phyloP scores from a whole-genome alignment of 2,113 vertebrate genomes.

The Galbula dea region DNA sequence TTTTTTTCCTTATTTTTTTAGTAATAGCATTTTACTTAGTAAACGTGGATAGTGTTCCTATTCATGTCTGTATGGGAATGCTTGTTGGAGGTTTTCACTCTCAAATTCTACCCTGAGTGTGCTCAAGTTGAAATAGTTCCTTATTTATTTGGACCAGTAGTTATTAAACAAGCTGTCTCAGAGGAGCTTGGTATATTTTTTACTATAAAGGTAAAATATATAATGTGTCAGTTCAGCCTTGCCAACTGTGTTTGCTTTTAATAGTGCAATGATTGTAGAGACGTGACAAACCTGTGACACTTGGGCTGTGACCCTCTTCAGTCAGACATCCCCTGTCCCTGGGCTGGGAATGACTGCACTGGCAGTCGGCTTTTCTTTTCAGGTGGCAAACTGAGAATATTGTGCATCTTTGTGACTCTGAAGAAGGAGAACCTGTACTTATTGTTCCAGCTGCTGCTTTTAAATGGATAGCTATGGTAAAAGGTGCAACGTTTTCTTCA shows the following conservation, averaged over 20 bases:
- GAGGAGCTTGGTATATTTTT: constrained; percentile 48
- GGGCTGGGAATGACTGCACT: neutral
- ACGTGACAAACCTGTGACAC: constrained; percentile 48
- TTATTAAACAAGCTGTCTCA: constrained; percentile 51
- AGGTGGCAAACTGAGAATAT: neutral
- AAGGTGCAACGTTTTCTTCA: constrained; percentile 48
- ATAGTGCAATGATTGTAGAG: constrained; percentile 60
- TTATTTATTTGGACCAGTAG: constrained; percentile 56
- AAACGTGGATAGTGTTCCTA: constrained; percentile 17
- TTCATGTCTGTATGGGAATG: constrained; percentile 39
- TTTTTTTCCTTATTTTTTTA: constrained; percentile 62
- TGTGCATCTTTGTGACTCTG: constrained; percentile 1
- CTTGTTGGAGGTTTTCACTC: constrained; percentile 43
- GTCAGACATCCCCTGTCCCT: neutral
- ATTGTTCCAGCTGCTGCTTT: constrained; percentile 15
- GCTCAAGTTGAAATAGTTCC: constrained; percentile 15
- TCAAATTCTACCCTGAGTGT: constrained; percentile 22
- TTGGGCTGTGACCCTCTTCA: constrained; percentile 60
- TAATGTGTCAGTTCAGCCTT: constrained; percentile 60
- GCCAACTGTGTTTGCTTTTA: constrained; percentile 53
- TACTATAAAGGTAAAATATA: constrained; percentile 44
- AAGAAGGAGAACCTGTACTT: neutral
- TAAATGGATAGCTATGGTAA: neutral
- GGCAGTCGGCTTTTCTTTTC: constrained; percentile 11
- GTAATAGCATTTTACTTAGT: constrained; percentile 52